phyloP scores from a whole-genome alignment of 2,797 vertebrate species.

The Cottoperca gobio region DNA sequence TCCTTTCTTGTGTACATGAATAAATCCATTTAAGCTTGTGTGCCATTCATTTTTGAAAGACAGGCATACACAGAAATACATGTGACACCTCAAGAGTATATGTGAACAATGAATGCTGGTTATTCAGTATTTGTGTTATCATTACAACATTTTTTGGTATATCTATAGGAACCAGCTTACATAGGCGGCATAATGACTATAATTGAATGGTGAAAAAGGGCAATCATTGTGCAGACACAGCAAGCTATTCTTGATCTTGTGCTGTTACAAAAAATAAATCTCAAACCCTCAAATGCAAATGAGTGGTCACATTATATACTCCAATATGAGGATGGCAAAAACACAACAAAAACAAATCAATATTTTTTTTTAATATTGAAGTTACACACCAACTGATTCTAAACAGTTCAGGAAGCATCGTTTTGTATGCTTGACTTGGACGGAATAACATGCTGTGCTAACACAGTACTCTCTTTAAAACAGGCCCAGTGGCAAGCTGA shows the following conservation, averaged over 20 bases:
- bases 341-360: neutral
- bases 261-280: no score
- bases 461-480: constrained; percentile 12
- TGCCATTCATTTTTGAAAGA: neutral
- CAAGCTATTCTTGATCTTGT: constrained; percentile 7
- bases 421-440: neutral
- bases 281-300: constrained; percentile 21
- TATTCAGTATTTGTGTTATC: constrained; percentile 7
- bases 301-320: neutral
- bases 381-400: neutral
- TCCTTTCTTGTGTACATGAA: constrained; percentile 40
- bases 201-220: constrained; percentile 7
- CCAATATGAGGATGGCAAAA: neutral
- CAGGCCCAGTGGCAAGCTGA: constrained; percentile 22
- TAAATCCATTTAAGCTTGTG: constrained; percentile 20
- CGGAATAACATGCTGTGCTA: constrained; percentile 5
- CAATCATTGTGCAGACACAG: neutral
- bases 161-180: constrained; percentile 3
- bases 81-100: neutral
- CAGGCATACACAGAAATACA: neutral
- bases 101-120: constrained; percentile 10
- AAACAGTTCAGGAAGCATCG: neutral
- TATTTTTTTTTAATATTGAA: neutral
- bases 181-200: neutral
- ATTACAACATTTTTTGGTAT: neutral